phyloP scores from a whole-genome alignment of 1,140 invertebrate species.

The Hirudo medicinalis region DNA sequence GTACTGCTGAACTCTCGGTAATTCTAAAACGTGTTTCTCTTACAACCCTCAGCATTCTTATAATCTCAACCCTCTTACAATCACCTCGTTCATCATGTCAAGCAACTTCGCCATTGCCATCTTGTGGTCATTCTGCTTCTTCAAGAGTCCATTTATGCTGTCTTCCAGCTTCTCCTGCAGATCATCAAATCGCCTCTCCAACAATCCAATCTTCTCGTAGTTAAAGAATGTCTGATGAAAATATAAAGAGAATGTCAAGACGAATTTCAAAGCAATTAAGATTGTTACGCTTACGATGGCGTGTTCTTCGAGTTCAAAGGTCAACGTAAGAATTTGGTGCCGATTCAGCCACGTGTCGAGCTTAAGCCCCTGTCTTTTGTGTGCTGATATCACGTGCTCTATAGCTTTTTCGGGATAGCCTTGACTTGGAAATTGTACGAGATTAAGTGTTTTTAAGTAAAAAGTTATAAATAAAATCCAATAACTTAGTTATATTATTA shows the following conservation, averaged over 20 bases:
- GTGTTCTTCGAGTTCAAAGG: not conserved
- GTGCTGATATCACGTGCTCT: not conserved
- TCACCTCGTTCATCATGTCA: not conserved
- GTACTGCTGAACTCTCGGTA: too few relatives aligned
- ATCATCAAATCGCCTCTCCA: conserved; percentile 1
- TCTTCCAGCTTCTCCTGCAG: not conserved
- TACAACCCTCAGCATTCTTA: too few relatives aligned
- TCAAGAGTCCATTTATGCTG: not conserved
- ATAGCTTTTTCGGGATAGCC: not conserved
- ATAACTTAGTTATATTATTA: not conserved
- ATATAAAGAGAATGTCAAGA: not conserved
- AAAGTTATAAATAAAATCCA: not conserved
- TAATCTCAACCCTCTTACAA: too few relatives aligned
- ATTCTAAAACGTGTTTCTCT: too few relatives aligned
- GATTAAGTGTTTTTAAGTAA: not conserved
- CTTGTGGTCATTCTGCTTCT: conserved; percentile 7
- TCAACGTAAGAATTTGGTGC: not conserved
- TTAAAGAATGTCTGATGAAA: not conserved
- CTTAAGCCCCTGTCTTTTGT: not conserved
- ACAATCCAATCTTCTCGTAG: conserved; percentile 4
- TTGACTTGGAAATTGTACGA: not conserved
- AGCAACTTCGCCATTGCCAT: not conserved
- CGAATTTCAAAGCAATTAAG: not conserved
- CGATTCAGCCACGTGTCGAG: not conserved
- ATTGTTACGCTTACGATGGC: not conserved